Base-by-base conservation (phyloP, 2,113 vertebrate genomes). In the Panthera uncia region DNA sequence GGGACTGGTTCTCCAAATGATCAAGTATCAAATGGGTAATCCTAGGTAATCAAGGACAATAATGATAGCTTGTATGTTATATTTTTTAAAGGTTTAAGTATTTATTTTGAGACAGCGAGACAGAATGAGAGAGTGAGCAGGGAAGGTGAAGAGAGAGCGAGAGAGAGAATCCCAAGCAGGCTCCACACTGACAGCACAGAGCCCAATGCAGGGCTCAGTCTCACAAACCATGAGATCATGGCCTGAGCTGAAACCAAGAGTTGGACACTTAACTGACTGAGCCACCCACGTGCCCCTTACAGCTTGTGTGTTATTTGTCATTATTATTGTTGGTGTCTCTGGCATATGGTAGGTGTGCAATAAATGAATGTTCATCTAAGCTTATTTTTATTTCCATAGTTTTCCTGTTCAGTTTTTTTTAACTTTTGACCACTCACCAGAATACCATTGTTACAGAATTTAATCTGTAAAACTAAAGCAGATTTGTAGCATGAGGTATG, bases 331-430 rank as follows among this genome's bases (percentile, higher is more conserved):
- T 83, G 52, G 15, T 45, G 8, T 78, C n/a, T 38, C 27, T 93
- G 29, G 36, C 18, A 85, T 57, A 73, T 50, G 66, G 2, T 50
- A 80, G 8, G 23, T 71, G 27, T 31, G 55, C 1, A n/a, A 88
- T 66, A 48, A 38, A 65, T 78, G 13, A 79, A 25, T 66, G 21
- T 23, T 48, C 76, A 86, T 19, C 11, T n/a, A 94, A 93, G 55
- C 9, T 90, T 76, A 31, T 36, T 89, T 95, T 96, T 11, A 89
- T 79, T 78, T 89, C 4, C 19, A 19, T 93, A 7, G 15, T 14
- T 92, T 91, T 91, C 12, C 14, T 96, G 52, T 81, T 92, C 66
- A 94, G 10, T 27, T 97, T 95, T 63, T 50, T 55, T 36, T 69
- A n/a, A 45, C 21, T 71, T 89, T 74, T 48, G 21, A 50, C 4